These are phyloP conservation scores for Pitta sordida DNA, from an alignment of 2,113 vertebrate species.

Conservation along the genomic window DNA sequence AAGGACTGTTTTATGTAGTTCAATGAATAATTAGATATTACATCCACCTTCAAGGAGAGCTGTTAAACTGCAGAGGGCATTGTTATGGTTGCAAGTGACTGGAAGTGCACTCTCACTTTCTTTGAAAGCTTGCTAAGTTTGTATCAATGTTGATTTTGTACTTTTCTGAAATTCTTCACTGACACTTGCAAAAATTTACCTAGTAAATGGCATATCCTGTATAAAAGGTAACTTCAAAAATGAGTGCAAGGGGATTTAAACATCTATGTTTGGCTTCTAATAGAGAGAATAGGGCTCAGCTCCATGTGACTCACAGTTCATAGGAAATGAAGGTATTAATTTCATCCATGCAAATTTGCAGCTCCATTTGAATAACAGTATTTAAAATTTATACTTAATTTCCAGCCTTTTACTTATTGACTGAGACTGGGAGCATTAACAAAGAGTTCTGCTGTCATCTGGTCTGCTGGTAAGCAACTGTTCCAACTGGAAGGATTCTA, in stretches of 20 bases:
- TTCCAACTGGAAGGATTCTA: background rate
- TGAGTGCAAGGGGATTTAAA: constrained; percentile 14
- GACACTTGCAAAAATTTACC: background rate
- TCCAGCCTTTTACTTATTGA: background rate
- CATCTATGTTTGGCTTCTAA: constrained; percentile 16
- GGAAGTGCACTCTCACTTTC: background rate
- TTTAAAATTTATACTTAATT: background rate
- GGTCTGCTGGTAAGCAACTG: background rate
- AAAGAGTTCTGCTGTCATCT: background rate
- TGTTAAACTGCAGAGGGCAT: background rate
- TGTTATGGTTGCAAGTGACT: constrained; percentile 1
- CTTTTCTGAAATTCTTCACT: constrained; percentile 36
- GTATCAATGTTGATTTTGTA: background rate
- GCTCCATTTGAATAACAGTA: background rate
- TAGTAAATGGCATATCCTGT: background rate
- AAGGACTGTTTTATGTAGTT: background rate
- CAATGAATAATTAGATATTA: background rate
- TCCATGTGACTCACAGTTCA: background rate
- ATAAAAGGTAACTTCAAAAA: constrained; percentile 30
- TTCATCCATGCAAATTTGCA: background rate
- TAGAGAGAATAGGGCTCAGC: background rate
- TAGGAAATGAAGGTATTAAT: background rate
- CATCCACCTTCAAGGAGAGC: background rate
- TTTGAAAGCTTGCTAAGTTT: constrained; percentile 8
- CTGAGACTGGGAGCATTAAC: background rate